Evolutionary conservation across 1,140 invertebrate species (phyloP), one percentile per base, ranked within the genome.

Genomic region (Dreissena rostriformis): DNA sequence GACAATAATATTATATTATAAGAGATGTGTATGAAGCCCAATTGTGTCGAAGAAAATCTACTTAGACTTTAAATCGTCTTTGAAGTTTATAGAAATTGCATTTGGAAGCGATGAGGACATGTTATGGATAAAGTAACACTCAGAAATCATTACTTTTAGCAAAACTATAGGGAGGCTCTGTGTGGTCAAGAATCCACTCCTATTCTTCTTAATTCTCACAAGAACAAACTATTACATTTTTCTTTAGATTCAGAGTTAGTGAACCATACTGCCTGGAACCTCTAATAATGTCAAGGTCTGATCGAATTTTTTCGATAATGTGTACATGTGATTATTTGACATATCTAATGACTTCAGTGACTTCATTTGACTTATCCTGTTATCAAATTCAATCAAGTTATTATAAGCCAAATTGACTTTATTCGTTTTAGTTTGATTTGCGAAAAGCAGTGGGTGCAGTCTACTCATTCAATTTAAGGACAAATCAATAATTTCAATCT

Each of bases 131-230:
- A 51, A 66, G 67, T 49, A 51, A 49, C 74, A 65, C 1, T 53
- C 24, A 14, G 24, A 22, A 26, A 65, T 65, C n/a, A n/a, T n/a
- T 14, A 12, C 12, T 57, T 14, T 19, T 14, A 14, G 19, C 19
- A n/a, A 57, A 19, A 14, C 19, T 57, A 57, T 12, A 57, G 19
- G 12, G 12, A 19, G 12, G 12, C 19, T 57, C 53, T 19, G 19
- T 57, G 49, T 80, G 66, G 24, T 70, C 52, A 29, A 39, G 11
- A 5, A 80, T n/a, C 78, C 78, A 80, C 49, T 80, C 22, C 29
- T 71, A 19, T 22, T 71, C 70, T 2, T 80, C 67, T 14, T 71
- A 2, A 49, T 80, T 72, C n/a, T 80, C 55, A 63, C 78, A 80
- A 17, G 53, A 19, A 61, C 78, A 80, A 14, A 19, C 22, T 0